Conservation (phyloP, 2,113 vertebrate genomes). For the Xiphias gladius region DNA sequence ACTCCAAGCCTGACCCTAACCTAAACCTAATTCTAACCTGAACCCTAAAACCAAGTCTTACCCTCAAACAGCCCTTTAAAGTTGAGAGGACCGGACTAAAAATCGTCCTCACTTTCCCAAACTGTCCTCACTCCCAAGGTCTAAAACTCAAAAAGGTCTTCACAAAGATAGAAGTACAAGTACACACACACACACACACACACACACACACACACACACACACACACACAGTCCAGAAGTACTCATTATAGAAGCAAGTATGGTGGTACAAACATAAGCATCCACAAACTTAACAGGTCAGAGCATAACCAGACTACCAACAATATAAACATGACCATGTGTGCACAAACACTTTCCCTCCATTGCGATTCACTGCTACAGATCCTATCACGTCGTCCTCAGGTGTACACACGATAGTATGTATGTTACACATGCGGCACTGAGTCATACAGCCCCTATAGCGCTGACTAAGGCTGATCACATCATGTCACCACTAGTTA, state of each 20-base stretch:
- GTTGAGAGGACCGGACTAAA: too few relatives aligned
- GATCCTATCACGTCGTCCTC: neutral
- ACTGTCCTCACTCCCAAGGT: too few relatives aligned
- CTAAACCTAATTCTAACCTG: too few relatives aligned
- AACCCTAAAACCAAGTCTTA: too few relatives aligned
- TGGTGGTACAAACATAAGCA: conserved; percentile 27
- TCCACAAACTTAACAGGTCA: conserved; percentile 42
- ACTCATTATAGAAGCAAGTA: conserved; percentile 23
- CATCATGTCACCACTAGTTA: conserved; percentile 64
- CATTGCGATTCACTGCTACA: conserved; percentile 8
- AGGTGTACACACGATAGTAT: conserved; percentile 2
- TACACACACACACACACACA: neutral
- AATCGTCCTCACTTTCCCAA: too few relatives aligned
- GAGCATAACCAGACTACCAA: conserved; percentile 35
- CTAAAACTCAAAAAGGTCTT: too few relatives aligned
- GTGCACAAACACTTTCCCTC: conserved; percentile 14
- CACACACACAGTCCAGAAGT: neutral
- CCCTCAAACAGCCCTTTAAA: neutral
- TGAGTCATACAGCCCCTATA: conserved; percentile 69
- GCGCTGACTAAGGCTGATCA: conserved; percentile 76
- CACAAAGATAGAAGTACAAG: too few relatives aligned
- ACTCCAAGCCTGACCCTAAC: too few relatives aligned
- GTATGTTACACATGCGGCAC: conserved; percentile 48
- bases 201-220: conserved; percentile 15
- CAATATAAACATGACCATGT: conserved; percentile 47